Base-by-base conservation (phyloP, 2,888 invertebrate genomes). In the Dolichopus griseipennis region DNA sequence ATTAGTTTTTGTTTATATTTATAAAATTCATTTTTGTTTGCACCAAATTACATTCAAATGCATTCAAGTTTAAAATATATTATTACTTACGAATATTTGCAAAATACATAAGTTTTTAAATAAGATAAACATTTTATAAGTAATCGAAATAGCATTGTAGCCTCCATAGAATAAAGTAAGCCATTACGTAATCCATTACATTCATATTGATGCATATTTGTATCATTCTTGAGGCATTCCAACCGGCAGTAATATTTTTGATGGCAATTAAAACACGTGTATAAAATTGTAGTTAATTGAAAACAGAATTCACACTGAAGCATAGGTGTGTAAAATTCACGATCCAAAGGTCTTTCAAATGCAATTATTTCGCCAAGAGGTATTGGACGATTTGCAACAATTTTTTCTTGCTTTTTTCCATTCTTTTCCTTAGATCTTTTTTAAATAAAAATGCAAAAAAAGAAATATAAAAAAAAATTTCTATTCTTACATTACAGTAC, bases 231-330 rank as follows among this genome's bases (percentile, higher is more conserved):
- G 7, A 65, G 43, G 37, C 69, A 69, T 33, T 67, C 41, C 9
- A 66, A 64, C 7, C 65, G 65, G 21, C 69, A 69, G 64, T 69
- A 69, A 21, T 18, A 37, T 20, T 43, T 65, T 15, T 22, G 63
- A 52, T 66, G 69, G 15, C 69, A 69, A 1, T 68, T 52, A 52
- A 68, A 67, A 34, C 69, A 69, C 4, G 68, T 68, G 18, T 41
- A 69, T 61, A 21, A 15, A 67, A 67, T 33, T 5, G 22, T 27
- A 20, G 37, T 65, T 2, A 34, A 12, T 20, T 41, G 18, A 52
- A 43, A 65, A 21, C 69, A 68, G 61, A 10, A 20, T 37, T 67
- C 67, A 65, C 69, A 69, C 3, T 69, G 66, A 6, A 65, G 15
- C 21, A 27, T 21, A 12, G n/a, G 15, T 9, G 52, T 61, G n/a